phyloP scores from a whole-genome alignment of 2,888 invertebrate species.

The Athalia cordata region DNA sequence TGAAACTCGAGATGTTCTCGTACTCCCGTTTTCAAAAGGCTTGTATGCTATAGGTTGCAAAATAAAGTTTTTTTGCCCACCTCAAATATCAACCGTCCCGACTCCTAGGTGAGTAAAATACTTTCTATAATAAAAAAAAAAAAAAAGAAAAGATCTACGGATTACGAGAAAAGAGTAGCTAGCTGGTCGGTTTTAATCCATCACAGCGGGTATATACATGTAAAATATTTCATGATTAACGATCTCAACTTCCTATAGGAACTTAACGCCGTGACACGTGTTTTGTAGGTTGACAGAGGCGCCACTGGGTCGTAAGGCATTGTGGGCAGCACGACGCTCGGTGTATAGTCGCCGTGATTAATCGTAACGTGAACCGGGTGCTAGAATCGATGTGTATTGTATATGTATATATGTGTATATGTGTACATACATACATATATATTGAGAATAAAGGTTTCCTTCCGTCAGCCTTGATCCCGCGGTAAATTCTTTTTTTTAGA shows the following conservation, averaged over 20 bases:
- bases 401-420: neutral
- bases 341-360: constrained; percentile 36
- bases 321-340: constrained; percentile 36
- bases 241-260: constrained; percentile 48
- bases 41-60: neutral
- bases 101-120: neutral
- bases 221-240: constrained; percentile 56
- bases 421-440: constrained; percentile 26
- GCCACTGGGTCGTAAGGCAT: constrained; percentile 40
- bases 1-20: constrained; percentile 21
- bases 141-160: constrained; percentile 22
- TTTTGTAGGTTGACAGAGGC: constrained; percentile 44
- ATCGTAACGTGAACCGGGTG: constrained; percentile 38
- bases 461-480: constrained; percentile 15
- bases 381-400: constrained; percentile 42
- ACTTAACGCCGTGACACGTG: constrained; percentile 51
- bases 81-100: neutral
- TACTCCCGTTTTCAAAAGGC: neutral
- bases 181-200: constrained; percentile 54
- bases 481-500: neutral
- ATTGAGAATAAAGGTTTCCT: too few species aligned
- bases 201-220: constrained; percentile 45
- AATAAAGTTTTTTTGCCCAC: too few species aligned
- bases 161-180: constrained; percentile 14
- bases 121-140: neutral